Evolutionary conservation across 2,888 invertebrate genomes (phyloP).

Genomic region (Stenolophus ochropezus): DNA sequence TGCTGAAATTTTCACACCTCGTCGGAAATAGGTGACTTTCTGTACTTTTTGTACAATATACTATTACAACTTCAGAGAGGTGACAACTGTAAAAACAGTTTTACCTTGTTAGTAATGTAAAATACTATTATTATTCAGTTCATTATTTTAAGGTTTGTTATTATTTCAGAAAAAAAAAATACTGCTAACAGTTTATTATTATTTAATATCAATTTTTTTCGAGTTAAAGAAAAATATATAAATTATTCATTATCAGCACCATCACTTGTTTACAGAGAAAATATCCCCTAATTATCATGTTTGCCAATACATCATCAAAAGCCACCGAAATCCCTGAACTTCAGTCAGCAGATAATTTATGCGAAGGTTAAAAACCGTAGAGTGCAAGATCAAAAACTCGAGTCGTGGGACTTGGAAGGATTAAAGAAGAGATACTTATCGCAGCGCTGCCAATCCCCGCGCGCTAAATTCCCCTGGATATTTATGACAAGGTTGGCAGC

Average conservation of each 20-base stretch:
- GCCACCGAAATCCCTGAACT: background rate
- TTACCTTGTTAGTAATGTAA: too few species aligned
- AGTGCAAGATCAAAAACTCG: constrained; percentile 4
- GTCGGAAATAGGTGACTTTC: too few species aligned
- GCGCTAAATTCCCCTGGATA: constrained; percentile 29
- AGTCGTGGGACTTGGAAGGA: background rate
- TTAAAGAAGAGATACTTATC: constrained; percentile 37
- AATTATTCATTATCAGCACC: background rate
- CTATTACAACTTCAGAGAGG: too few species aligned
- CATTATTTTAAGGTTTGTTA: too few species aligned
- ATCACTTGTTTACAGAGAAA: background rate
- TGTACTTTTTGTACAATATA: too few species aligned
- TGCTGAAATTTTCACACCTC: too few species aligned
- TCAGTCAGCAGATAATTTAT: constrained; percentile 25
- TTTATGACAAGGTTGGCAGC: constrained; percentile 24
- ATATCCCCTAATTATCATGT: background rate
- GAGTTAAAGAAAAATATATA: background rate
- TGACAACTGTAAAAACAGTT: too few species aligned
- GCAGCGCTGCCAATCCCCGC: constrained; percentile 10
- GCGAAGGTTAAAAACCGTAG: background rate
- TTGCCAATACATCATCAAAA: background rate
- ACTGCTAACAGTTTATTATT: too few species aligned
- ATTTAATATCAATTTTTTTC: background rate
- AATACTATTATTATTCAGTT: too few species aligned
- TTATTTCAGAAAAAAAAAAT: too few species aligned